Evolutionary conservation across 1,140 invertebrate genomes (phyloP).

Genomic region (Melipona quadrifasciata): DNA sequence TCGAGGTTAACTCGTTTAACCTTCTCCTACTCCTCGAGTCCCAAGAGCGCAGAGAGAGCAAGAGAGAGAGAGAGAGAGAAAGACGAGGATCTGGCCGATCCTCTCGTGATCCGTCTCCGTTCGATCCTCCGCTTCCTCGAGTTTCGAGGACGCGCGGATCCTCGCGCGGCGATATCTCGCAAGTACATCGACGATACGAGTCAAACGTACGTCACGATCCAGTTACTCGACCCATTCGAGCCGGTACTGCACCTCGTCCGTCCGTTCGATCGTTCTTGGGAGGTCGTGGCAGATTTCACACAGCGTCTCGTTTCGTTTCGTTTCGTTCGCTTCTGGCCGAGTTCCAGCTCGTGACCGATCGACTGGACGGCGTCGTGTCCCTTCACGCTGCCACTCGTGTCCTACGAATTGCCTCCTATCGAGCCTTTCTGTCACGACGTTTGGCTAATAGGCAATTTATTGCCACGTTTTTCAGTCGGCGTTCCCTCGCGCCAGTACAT

Average conservation of each 20-base stretch:
- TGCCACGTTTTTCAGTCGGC: fast-evolving
- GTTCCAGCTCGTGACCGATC: conserved; percentile 22
- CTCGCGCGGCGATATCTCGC: conserved; percentile 20
- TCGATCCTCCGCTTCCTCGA: conserved; percentile 21
- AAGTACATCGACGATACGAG: conserved; percentile 38
- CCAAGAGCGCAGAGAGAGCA: not conserved
- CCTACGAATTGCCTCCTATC: conserved; percentile 22
- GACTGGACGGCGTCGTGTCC: conserved; percentile 9
- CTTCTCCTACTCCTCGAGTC: conserved; percentile 45
- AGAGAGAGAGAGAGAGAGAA: not conserved
- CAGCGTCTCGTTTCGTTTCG: conserved; percentile 1
- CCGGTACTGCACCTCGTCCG: conserved; percentile 9
- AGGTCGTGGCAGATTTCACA: conserved; percentile 27
- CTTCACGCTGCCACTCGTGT: not conserved
- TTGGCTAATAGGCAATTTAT: not conserved
- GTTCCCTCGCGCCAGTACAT: not conserved
- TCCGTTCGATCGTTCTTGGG: conserved; percentile 3
- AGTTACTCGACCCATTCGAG: conserved; percentile 61
- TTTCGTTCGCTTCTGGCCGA: conserved; percentile 16
- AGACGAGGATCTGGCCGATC: conserved; percentile 35
- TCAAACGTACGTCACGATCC: conserved; percentile 62
- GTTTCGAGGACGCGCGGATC: conserved; percentile 27
- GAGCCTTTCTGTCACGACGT: not conserved
- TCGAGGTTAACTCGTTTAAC: conserved; percentile 77
- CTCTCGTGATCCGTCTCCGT: conserved; percentile 10